Base-by-base conservation (phyloP, 2,888 invertebrate genomes). In the Microplitis deprimator region DNA sequence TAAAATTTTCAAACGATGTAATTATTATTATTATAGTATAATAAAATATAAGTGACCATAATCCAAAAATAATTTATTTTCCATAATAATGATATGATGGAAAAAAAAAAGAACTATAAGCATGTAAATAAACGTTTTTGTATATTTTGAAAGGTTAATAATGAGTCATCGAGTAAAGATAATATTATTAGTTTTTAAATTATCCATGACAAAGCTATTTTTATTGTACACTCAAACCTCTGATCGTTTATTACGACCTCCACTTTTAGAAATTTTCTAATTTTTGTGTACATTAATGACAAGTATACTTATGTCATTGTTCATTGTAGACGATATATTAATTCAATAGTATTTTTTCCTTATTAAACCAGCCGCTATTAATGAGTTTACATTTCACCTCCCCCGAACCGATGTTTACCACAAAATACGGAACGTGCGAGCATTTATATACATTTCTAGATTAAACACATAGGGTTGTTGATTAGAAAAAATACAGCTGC, bases 401-500 rank as follows among this genome's bases (percentile, higher is more conserved):
- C 50, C 50, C 50, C 13, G 13, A 50, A 50, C 13, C 13, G 50
- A 50, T 8, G 71, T 60, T 60, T 71, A 61, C 60, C 17, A 62
- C 13, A 38, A 59, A n/a, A 50, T 50, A 60, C 41, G 39, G 60
- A 10, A 20, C 38, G 39, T 40, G 40, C 10, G 17, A 69, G 61
- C 38, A 75, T 20, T 67, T 29, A 40, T 67, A 59, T 65, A 16
- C 38, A 62, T 72, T 73, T 76, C 69, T 69, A 65, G 39, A 67
- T 68, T 50, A 68, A 39, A 50, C 60, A 29, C 38, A 38, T 71
- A 16, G 62, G 61, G 61, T 71, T 62, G 71, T 71, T 71, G 61
- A 71, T 71, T 71, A 71, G 71, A 75, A 77, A 79, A 77, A 73
- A 79, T 77, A 81, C 85, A 85, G 83, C 85, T 83, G 85, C 77